Conservation (phyloP, 2,113 vertebrate species). For the Camelus bactrianus region DNA sequence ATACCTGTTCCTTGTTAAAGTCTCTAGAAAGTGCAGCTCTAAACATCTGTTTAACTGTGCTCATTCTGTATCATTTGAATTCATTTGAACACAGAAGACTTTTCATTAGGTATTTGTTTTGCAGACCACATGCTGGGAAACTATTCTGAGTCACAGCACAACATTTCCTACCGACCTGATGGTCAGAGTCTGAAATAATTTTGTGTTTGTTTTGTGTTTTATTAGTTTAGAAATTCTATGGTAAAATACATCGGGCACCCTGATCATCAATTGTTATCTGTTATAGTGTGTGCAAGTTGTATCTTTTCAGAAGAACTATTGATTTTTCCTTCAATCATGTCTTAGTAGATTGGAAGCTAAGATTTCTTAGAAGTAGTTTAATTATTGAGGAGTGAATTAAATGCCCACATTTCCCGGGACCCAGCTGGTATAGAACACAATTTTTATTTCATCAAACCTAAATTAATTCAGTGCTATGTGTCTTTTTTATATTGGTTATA, state of each 20-base stretch:
- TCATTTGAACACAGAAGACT: constrained; percentile 41
- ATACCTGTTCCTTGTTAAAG: constrained; percentile 40
- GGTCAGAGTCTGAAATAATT: neutral
- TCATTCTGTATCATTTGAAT: constrained; percentile 47
- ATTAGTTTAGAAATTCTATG: constrained; percentile 1
- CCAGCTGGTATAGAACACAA: neutral
- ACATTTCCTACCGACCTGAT: neutral
- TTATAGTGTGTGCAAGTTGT: accelerated
- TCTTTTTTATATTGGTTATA: neutral
- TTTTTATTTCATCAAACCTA: constrained; percentile 3
- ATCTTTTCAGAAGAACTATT: neutral
- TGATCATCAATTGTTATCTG: neutral
- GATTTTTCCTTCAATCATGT: neutral
- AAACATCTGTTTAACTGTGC: constrained; percentile 50
- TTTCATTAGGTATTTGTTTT: constrained; percentile 39
- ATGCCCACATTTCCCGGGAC: neutral
- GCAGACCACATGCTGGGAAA: neutral
- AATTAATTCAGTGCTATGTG: neutral
- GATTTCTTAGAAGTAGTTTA: neutral
- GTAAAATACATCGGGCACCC: neutral
- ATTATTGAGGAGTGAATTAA: neutral
- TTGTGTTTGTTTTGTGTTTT: neutral
- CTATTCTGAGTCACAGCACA: neutral
- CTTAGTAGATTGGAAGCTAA: neutral
- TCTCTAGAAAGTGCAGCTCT: neutral